phyloP scores from a whole-genome alignment of 2,888 invertebrate species.

The Cryptus viduatorius region DNA sequence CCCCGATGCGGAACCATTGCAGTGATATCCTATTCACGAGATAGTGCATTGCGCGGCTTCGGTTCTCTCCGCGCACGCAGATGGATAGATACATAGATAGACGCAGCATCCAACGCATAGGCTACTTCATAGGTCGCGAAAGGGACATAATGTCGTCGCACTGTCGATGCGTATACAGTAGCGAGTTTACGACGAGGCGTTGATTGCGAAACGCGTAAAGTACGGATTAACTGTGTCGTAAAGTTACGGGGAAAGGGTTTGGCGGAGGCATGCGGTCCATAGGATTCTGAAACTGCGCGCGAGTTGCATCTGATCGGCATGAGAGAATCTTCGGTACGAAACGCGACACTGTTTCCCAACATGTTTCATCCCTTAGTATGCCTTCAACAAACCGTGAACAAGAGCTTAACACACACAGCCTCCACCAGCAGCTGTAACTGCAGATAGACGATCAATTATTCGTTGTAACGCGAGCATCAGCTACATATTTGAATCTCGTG shows the following conservation, averaged over 20 bases:
- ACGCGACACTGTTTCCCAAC: background rate
- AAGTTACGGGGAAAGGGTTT: slow-evolving; percentile 67
- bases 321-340: background rate
- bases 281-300: slow-evolving; percentile 5
- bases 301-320: background rate
- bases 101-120: background rate
- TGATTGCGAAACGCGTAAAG: slow-evolving; percentile 73
- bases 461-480: background rate
- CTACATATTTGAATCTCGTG: background rate
- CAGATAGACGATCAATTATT: background rate
- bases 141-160: slow-evolving; percentile 52
- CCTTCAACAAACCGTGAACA: background rate
- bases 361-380: background rate
- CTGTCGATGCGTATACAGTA: slow-evolving; percentile 56
- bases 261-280: slow-evolving; percentile 9
- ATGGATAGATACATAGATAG: slow-evolving; percentile 5
- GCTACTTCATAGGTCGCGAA: slow-evolving; percentile 43
- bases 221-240: slow-evolving; percentile 73
- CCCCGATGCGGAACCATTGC: slow-evolving; percentile 43
- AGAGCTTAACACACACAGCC: no score
- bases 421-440: background rate
- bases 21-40: slow-evolving; percentile 52
- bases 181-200: slow-evolving; percentile 70
- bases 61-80: background rate
- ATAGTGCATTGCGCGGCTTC: slow-evolving; percentile 15